Evolutionary conservation across 1,140 invertebrate species (phyloP).

Genomic region (Zophobas morio): DNA sequence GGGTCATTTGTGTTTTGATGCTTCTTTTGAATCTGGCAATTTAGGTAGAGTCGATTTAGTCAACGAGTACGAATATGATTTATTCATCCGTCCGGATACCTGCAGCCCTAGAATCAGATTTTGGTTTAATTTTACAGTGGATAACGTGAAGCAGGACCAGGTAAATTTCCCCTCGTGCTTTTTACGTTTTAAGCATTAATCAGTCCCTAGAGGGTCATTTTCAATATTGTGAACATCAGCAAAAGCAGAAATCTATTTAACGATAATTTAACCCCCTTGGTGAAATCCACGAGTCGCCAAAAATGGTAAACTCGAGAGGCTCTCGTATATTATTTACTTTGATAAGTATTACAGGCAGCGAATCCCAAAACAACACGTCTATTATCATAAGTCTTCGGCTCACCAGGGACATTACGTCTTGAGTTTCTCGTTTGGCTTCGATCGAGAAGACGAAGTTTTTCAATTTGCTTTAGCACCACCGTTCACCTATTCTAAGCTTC

Average conservation of each 20-base stretch:
- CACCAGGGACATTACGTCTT: conserved; percentile 95
- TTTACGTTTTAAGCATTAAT: conserved; percentile 2
- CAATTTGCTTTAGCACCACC: conserved; percentile 95
- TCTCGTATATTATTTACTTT: conserved; percentile 6
- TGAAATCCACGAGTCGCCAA: conserved; percentile 90
- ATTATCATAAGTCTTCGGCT: conserved; percentile 92
- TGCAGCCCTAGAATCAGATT: conserved; percentile 93
- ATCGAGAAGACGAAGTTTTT: conserved; percentile 93
- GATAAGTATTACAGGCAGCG: conserved; percentile 77
- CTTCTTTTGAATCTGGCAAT: conserved; percentile 97
- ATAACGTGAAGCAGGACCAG: conserved; percentile 95
- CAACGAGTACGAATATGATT: conserved; percentile 95
- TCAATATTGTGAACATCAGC: conserved; percentile 98
- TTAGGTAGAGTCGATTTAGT: conserved; percentile 95
- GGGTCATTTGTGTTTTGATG: conserved; percentile 97
- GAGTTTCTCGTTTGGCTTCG: conserved; percentile 95
- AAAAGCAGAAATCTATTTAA: conserved; percentile 92
- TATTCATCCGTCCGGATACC: conserved; percentile 96
- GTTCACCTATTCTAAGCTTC: conserved; percentile 92
- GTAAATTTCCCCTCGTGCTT: conserved; percentile 67
- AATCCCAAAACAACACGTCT: conserved; percentile 88
- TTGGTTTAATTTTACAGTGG: conserved; percentile 99
- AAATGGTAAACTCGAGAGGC: conserved; percentile 81
- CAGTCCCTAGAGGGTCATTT: conserved; percentile 88
- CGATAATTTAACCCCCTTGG: conserved; percentile 92